Evolutionary conservation across 2,113 vertebrate genomes (phyloP), one percentile per base, ranked within the genome.

Genomic region (Choloepus hoffmanni): DNA sequence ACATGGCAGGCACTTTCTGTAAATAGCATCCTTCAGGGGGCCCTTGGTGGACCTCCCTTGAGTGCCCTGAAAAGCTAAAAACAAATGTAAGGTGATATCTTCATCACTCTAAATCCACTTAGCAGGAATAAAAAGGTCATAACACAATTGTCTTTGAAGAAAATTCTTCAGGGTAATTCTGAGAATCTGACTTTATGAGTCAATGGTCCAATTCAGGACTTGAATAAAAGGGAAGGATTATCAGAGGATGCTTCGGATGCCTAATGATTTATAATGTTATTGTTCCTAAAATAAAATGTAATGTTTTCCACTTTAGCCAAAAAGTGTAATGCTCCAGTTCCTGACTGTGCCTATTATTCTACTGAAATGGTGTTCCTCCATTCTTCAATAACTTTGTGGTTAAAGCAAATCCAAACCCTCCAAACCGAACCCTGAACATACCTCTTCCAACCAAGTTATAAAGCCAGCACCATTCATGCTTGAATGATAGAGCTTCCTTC

Each of bases 221-320:
- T 93, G 30, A 58, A 70, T 58, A 48, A 73, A 84, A 72, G 19
- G 60, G 43, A 84, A 85, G 30, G 43, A 28, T 83, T 58, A 53
- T 58, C 78, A 83, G 26, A 67, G 14, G 78, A 89, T 89, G 60
- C 65, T 72, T 90, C 63, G 13, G 5, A 77, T 21, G 12, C 15
- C 50, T 72, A 43, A 33, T 12, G 24, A 83, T 76, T 40, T 72
- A 6, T 50, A 48, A 85, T 65, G 58, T 85, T 70, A 79, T 53
- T 62, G n/a, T 82, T 86, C 50, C n/a, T 89, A 74, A 85, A 94
- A 45, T 50, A 84, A 95, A 85, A 90, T 45, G 43, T 62, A 28
- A 43, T 11, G 4, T 65, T 86, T 16, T 45, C 63, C 2, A 36
- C 43, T 83, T 45, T 45, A 24, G 9, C 48, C 73, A 83, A 4